phyloP scores from a whole-genome alignment of 2,888 invertebrate species.

The Agapostemon virescens region DNA sequence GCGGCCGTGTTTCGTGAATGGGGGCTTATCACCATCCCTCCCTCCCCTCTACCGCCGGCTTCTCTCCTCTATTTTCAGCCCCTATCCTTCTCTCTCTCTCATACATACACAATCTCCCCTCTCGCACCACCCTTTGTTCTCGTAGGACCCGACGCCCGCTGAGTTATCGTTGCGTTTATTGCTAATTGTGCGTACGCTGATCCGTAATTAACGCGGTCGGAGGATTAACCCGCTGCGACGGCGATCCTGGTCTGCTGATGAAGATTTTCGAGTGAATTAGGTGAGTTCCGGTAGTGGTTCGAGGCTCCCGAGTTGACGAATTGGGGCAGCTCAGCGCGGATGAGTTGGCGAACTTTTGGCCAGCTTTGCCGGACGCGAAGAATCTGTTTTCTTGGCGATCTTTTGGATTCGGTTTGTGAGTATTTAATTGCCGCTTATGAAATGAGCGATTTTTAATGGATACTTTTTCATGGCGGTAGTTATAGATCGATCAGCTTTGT shows the following conservation, averaged over 20 bases:
- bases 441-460: too few species aligned
- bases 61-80: neutral
- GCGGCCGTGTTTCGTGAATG: neutral
- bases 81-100: neutral
- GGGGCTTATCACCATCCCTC: neutral
- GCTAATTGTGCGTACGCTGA: slow-evolving; percentile 11
- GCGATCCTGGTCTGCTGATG: neutral
- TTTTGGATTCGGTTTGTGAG: too few species aligned
- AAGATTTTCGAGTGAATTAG: neutral
- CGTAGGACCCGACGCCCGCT: neutral
- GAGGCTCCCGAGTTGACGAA: too few species aligned
- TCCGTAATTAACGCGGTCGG: neutral
- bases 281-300: neutral
- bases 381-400: too few species aligned
- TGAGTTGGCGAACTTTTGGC: too few species aligned
- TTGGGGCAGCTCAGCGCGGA: too few species aligned
- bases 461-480: too few species aligned
- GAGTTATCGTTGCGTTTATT: slow-evolving; percentile 5
- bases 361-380: too few species aligned
- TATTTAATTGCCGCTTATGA: too few species aligned
- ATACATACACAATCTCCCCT: too few species aligned
- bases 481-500: too few species aligned
- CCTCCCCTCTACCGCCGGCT: too few species aligned
- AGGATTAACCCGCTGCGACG: neutral
- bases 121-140: neutral